Evolutionary conservation across 2,797 vertebrate species (phyloP), one percentile per base, ranked within the genome.

Genomic region (Clarias platycephalus): DNA sequence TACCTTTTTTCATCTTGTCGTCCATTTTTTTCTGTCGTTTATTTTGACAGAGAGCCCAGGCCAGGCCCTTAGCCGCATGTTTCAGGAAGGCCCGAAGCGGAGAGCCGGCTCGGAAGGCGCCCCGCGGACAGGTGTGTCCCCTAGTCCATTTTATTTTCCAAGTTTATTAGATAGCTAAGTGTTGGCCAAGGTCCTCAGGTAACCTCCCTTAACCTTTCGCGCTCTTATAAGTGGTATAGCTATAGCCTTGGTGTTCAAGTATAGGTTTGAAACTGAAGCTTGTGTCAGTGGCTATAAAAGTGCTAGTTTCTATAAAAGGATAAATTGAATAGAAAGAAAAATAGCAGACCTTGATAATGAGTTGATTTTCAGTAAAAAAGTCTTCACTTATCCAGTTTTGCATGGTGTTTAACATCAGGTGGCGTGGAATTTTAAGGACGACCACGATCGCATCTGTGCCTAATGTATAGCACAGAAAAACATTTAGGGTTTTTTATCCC

Each of bases 1-100:
- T 53, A 93, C 91, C 89, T 84, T 87, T 87, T 88, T 88, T 87
- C 90, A 84, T 89, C 90, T 86, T 90, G 90, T 88, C 86, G 91
- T 89, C 90, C 90, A 86, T 53, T 67, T 53, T 53, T 67, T 89
- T 96, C 89, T 93, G 90, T 91, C 92, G 88, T 95, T 94, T 95
- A 92, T 97, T 96, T 96, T 96, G 96, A 97, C 96, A 97, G 96
- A 97, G 95, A 96, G 96, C 96, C 96, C 96, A 96, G 96, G 96
- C 96, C 96, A 97, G 96, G 97, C 96, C 96, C 96, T 97, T 95
- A 96, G 95, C 96, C 96, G 96, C 95, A 95, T 96, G 93, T 97
- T 97, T 96, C 96, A 97, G 96, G 96, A 97, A 94, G 96, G 96
- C 95, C 96, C 96, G 96, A 97, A 97, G 95, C 95, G 96, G 96